Conservation (phyloP, 2,113 vertebrate genomes). For the Clarias batrachus region DNA sequence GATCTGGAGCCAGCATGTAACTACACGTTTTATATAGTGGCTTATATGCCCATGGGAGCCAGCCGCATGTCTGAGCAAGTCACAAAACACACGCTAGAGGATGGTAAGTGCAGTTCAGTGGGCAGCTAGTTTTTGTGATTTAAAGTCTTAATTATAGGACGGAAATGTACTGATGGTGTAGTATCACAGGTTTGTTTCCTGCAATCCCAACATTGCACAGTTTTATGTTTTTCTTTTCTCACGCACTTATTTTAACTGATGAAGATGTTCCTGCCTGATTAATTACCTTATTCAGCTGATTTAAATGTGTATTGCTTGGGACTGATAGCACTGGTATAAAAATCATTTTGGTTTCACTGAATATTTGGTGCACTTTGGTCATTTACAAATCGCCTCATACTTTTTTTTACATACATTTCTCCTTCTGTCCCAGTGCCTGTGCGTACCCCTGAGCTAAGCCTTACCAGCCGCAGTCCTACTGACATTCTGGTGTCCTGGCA, state of each 20-base stretch:
- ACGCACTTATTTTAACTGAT: not conserved
- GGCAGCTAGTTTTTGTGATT: constrained; percentile 7
- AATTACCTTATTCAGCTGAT: not conserved
- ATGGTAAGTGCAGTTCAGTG: constrained; percentile 77
- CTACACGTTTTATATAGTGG: constrained; percentile 96
- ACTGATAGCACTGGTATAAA: not conserved
- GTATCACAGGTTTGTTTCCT: not conserved
- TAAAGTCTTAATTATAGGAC: not conserved
- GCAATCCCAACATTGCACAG: not conserved
- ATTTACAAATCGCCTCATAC: not conserved
- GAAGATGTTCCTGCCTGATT: not conserved
- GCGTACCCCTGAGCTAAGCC: constrained; percentile 89
- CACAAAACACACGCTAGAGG: constrained; percentile 89
- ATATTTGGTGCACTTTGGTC: not conserved
- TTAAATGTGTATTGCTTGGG: not conserved
- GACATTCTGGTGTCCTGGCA: constrained; percentile 92
- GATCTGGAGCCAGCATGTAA: constrained; percentile 92
- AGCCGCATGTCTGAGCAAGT: constrained; percentile 98
- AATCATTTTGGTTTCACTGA: not conserved
- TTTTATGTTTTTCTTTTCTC: not conserved
- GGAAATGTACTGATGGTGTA: not conserved
- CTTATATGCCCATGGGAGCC: constrained; percentile 98
- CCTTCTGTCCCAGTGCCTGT: constrained; percentile 81
- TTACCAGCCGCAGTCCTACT: constrained; percentile 87
- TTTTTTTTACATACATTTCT: not conserved